Conservation (phyloP, 2,888 invertebrate species). For the Ochropacha duplaris region DNA sequence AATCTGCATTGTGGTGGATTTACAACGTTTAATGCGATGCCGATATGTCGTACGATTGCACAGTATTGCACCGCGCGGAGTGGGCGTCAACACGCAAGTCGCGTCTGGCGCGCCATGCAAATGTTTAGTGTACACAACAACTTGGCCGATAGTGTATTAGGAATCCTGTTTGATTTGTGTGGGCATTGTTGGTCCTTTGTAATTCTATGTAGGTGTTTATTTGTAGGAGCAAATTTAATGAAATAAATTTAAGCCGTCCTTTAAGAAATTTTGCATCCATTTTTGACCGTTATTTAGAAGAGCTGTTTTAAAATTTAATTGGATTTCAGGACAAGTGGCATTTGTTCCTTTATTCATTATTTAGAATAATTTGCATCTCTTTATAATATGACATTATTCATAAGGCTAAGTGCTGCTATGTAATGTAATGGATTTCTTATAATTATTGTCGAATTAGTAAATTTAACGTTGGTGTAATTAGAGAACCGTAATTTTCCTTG, state of each 20-base stretch:
- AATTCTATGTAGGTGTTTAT: constrained; percentile 23
- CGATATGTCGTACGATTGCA: constrained; percentile 73
- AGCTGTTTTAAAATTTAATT: neutral
- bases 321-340: neutral
- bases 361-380: neutral
- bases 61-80: constrained; percentile 63
- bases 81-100: constrained; percentile 77
- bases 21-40: constrained; percentile 72
- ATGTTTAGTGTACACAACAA: constrained; percentile 63
- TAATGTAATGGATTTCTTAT: neutral
- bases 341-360: neutral
- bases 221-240: constrained; percentile 7
- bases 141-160: constrained; percentile 65
- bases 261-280: neutral
- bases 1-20: constrained; percentile 64
- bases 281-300: neutral
- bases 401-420: neutral
- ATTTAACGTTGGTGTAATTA: neutral
- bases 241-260: neutral
- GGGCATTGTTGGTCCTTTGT: constrained; percentile 64
- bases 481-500: neutral
- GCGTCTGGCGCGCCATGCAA: constrained; percentile 67
- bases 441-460: neutral
- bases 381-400: neutral
- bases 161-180: constrained; percentile 78